Evolutionary conservation across 2,113 vertebrate genomes (phyloP).

Genomic region (Archocentrus centrarchus): DNA sequence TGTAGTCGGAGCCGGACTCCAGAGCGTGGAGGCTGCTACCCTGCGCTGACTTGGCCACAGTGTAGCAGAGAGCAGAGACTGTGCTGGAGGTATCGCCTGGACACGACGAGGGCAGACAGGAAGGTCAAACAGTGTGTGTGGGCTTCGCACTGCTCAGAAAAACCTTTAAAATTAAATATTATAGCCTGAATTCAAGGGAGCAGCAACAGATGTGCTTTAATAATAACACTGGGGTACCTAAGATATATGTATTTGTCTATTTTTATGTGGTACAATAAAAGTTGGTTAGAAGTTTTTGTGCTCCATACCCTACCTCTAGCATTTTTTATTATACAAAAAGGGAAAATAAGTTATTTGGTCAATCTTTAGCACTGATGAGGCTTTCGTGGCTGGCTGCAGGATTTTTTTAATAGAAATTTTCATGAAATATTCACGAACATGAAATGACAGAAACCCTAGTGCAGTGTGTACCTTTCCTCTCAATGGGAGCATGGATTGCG

Average conservation of each 20-base stretch:
- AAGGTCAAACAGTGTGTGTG: not conserved
- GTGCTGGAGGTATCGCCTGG: constrained; percentile 91
- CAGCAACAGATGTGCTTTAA: too few species aligned
- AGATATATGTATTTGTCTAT: too few species aligned
- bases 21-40: constrained; percentile 90
- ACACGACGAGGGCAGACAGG: fast-evolving
- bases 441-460: fast-evolving
- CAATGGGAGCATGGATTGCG: constrained; percentile 85
- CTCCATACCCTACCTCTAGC: too few species aligned
- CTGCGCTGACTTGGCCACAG: constrained; percentile 86
- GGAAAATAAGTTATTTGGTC: not conserved
- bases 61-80: constrained; percentile 93
- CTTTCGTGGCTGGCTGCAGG: not conserved
- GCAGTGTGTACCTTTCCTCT: constrained; percentile 86
- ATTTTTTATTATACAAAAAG: too few species aligned
- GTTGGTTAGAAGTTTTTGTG: too few species aligned
- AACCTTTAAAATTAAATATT: too few species aligned
- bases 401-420: too few species aligned
- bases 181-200: too few species aligned
- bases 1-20: constrained; percentile 94
- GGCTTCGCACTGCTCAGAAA: too few species aligned
- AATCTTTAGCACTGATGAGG: not conserved
- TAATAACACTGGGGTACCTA: too few species aligned
- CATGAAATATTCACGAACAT: fast-evolving
- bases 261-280: too few species aligned